Percentiles rank a stretch among this genome's conserved stretches.
These are phyloP conservation scores for Stenolophus ochropezus DNA, from an alignment of 2,888 invertebrate species.

Conservation along the genomic window DNA sequence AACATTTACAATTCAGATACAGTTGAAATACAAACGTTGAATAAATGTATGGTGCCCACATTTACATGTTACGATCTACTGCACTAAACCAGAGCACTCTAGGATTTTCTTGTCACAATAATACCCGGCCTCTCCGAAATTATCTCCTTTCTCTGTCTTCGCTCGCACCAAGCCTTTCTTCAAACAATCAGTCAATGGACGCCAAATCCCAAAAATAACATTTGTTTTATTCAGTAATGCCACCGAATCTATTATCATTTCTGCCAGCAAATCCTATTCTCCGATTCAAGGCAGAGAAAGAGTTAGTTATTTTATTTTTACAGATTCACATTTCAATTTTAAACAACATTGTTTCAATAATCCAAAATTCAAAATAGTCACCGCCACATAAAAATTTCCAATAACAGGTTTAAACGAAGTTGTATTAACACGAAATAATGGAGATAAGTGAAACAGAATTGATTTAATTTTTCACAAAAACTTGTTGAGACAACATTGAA, in stretches of 20 bases:
- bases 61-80: conserved; percentile 45
- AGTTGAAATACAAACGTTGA: conserved; percentile 50
- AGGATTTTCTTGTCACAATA: conserved; percentile 48
- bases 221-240: conserved; percentile 10
- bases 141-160: conserved; percentile 38
- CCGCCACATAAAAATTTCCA: no score
- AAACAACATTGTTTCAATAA: no score
- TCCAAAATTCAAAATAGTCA: no score
- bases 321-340: background rate
- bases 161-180: background rate
- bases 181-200: conserved; percentile 45
- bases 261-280: background rate
- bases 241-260: background rate
- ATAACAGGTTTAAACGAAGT: no score
- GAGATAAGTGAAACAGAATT: no score
- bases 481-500: no score
- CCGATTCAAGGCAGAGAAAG: background rate
- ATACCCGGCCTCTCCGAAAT: conserved; percentile 22
- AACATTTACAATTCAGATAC: conserved; percentile 54
- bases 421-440: no score
- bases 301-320: background rate
- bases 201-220: conserved; percentile 33
- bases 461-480: no score
- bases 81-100: conserved; percentile 41
- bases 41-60: conserved; percentile 46